phyloP scores from a whole-genome alignment of 2,797 vertebrate genomes.

The Ataeniobius toweri region DNA sequence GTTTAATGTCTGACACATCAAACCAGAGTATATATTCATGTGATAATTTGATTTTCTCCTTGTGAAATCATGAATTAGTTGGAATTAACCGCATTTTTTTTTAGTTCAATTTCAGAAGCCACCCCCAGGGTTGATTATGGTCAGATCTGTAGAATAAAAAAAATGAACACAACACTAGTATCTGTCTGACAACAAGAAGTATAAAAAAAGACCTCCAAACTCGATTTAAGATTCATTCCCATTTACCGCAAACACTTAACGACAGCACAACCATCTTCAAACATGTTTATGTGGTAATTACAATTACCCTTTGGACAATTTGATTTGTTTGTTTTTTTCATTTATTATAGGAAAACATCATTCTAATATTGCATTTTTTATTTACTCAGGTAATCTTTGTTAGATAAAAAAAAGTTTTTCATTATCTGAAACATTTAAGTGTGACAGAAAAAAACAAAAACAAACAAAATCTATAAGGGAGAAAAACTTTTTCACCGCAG shows the following conservation, averaged over 20 bases:
- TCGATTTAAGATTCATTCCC: not conserved
- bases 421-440: not conserved
- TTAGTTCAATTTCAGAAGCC: not conserved
- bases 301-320: not conserved
- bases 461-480: not conserved
- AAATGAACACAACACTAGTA: not conserved
- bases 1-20: not conserved
- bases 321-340: too few relatives aligned
- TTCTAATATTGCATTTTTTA: not conserved
- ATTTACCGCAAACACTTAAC: not conserved
- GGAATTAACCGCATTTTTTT: not conserved
- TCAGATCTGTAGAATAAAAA: not conserved
- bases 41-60: not conserved
- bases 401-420: not conserved
- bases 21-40: not conserved
- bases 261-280: not conserved
- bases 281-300: not conserved
- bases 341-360: not conserved
- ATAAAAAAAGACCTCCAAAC: not conserved
- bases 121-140: not conserved
- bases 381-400: not conserved
- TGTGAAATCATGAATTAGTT: not conserved
- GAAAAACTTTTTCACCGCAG: not conserved
- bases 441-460: not conserved
- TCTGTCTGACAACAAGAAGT: not conserved